phyloP scores from a whole-genome alignment of 2,888 invertebrate species.

The Tinea pellionella region DNA sequence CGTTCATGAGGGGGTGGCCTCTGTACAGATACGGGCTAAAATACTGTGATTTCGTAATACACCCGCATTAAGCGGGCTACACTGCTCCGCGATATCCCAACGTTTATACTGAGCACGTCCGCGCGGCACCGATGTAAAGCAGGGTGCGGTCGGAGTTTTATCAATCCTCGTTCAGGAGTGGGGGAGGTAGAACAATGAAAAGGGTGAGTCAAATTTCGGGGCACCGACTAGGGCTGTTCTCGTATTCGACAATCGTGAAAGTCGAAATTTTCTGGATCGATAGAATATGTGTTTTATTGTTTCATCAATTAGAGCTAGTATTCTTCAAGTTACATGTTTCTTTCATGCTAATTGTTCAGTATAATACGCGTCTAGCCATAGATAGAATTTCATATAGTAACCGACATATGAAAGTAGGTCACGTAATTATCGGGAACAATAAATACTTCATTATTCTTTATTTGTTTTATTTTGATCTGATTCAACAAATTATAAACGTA shows the following conservation, averaged over 20 bases:
- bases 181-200: not conserved
- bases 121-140: not conserved
- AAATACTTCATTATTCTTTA: no score
- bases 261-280: not conserved
- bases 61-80: conserved; percentile 3
- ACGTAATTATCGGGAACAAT: no score
- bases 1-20: not conserved
- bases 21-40: not conserved
- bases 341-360: not conserved
- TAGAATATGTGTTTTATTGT: not conserved
- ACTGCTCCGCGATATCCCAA: not conserved
- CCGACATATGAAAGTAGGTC: no score
- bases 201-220: conserved; percentile 6
- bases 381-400: no score
- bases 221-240: not conserved
- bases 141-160: not conserved
- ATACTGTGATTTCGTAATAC: not conserved
- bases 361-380: not conserved
- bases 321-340: not conserved
- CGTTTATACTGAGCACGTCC: not conserved
- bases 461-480: no score
- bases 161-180: not conserved
- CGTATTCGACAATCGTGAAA: not conserved
- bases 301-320: not conserved
- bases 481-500: no score